Percentiles rank a stretch among this genome's conserved stretches.
Evolutionary conservation across 1,140 invertebrate species (phyloP).

Genomic region (Schlechtendalia chinensis): DNA sequence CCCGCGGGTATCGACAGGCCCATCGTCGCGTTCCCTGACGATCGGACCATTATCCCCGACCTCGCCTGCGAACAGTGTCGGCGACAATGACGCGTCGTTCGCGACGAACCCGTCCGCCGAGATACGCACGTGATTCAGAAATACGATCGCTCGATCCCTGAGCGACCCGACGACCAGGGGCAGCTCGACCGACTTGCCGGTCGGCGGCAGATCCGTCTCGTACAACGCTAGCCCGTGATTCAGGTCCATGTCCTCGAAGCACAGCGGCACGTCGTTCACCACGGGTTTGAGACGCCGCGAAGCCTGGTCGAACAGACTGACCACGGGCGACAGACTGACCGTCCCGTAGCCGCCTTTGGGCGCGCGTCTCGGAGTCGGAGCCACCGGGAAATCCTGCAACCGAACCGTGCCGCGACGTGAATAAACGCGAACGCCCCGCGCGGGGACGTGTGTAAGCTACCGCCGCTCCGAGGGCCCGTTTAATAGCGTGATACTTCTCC

Average conservation of each 20-base stretch:
- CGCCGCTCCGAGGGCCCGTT: conserved; percentile 57
- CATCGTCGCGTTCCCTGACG: not conserved
- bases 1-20: not conserved
- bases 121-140: conserved; percentile 64
- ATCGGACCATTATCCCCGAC: conserved; percentile 9
- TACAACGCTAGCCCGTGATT: conserved; percentile 73
- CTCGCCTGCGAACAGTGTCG: not conserved
- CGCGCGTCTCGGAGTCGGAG: not conserved
- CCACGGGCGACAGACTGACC: conserved; percentile 59
- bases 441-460: too few species aligned
- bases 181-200: conserved; percentile 58
- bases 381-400: conserved; percentile 54
- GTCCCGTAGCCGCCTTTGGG: conserved; percentile 61
- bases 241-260: conserved; percentile 65
- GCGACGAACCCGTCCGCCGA: too few species aligned
- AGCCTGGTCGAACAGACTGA: conserved; percentile 57
- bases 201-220: conserved; percentile 61
- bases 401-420: too few species aligned
- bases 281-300: not conserved
- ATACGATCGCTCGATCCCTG: conserved; percentile 71
- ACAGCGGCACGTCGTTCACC: conserved; percentile 54
- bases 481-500: conserved; percentile 72
- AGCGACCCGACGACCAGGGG: conserved; percentile 46
- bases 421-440: too few species aligned
- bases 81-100: too few species aligned